phyloP scores from a whole-genome alignment of 2,797 vertebrate genomes.

The Sebastes baramenuke region DNA sequence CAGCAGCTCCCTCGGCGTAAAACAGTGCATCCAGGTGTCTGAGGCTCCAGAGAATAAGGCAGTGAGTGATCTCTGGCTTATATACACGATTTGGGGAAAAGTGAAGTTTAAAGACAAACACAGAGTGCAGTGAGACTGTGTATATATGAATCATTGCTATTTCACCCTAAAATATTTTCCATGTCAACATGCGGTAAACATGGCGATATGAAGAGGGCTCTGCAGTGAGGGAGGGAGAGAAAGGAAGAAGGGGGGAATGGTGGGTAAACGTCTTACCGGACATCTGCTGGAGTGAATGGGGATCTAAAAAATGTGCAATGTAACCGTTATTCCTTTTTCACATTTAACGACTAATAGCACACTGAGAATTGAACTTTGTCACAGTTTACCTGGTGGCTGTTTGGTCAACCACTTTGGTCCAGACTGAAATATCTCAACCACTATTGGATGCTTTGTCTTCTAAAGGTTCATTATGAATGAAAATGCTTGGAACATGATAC shows the following conservation, averaged over 20 bases:
- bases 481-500: not conserved
- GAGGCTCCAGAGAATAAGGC: slow-evolving; percentile 44
- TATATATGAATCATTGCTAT: slow-evolving; percentile 83
- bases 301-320: not conserved
- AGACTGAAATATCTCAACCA: no score
- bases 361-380: not conserved
- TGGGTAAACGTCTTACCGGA: not conserved
- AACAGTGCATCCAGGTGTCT: slow-evolving; percentile 15
- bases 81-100: slow-evolving; percentile 83
- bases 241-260: slow-evolving; percentile 4
- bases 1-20: slow-evolving; percentile 25
- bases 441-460: no score
- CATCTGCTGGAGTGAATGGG: not conserved
- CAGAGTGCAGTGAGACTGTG: slow-evolving; percentile 63
- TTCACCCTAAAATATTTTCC: slow-evolving; percentile 85
- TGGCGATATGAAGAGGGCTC: slow-evolving; percentile 69
- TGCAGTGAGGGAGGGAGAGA: slow-evolving; percentile 66
- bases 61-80: slow-evolving; percentile 70
- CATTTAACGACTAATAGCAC: not conserved
- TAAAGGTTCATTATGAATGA: not conserved
- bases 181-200: slow-evolving; percentile 83
- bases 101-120: slow-evolving; percentile 85
- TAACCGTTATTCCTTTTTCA: not conserved
- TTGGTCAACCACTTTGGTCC: no score
- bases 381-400: not conserved